Base-by-base conservation (phyloP, 2,888 invertebrate species). In the Myopa tessellatipennis region DNA sequence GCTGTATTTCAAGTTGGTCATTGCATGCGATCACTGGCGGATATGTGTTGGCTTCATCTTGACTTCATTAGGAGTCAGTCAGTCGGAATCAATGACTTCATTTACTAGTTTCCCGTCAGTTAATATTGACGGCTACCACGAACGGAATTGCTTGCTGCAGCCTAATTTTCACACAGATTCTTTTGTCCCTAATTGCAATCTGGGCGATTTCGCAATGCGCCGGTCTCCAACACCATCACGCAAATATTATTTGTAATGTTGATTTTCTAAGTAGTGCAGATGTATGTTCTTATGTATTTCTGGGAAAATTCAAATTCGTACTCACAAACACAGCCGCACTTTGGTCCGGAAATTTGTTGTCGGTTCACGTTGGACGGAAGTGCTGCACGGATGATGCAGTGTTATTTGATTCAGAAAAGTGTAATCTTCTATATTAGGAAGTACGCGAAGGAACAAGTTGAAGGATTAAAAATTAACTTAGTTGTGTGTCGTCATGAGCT, bases 51-150 rank as follows among this genome's bases (percentile, higher is more conserved):
- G 83, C 83, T 45, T 45, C 45, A 82, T 84, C 84, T 83, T 83
- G 83, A 87, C 84, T 87, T 85, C 84, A 88, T 87, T 88, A 85
- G 85, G 85, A 85, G 83, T 85, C 88, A 89, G 87, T 89, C 88
- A 88, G 85, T 87, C 84, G 89, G 89, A 89, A 89, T 89, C 88
- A 86, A 89, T 87, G 88, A 87, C 85, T 85, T 81, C 85, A 84
- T 85, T 86, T 84, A 83, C 83, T 85, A 86, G 86, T 87, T 87
- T 85, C 84, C 85, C 85, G 85, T 86, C 77, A 79, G 40, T 60
- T 68, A 18, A 40, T 34, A 52, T 34, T 58, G 60, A 26, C 18
- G 45, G 36, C 40, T 63, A 10, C n/a, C n/a, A 2, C 26, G 26
- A 26, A 26, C 26, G 4, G 55, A 5, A 61, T 75, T 69, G 60